phyloP scores from a whole-genome alignment of 1,140 invertebrate genomes.

The Polyergus mexicanus region DNA sequence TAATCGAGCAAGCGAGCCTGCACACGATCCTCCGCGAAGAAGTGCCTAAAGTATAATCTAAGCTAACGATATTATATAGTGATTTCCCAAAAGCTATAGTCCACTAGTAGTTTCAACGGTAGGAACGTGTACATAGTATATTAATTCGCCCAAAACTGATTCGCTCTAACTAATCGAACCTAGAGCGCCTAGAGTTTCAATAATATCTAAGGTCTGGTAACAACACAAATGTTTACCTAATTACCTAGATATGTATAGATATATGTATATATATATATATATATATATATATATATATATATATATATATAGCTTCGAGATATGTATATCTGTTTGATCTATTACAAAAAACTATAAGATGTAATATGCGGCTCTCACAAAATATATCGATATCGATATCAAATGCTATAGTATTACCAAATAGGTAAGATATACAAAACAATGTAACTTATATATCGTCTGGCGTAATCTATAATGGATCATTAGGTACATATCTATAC shows the following conservation, averaged over 20 bases:
- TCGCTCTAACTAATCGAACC: conserved; percentile 85
- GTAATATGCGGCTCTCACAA: conserved; percentile 83
- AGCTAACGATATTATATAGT: conserved; percentile 84
- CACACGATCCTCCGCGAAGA: conserved; percentile 80
- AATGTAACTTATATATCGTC: conserved; percentile 79
- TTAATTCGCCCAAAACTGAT: conserved; percentile 78
- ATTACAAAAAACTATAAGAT: conserved; percentile 84
- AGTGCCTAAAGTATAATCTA: conserved; percentile 83
- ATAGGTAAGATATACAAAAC: conserved; percentile 80
- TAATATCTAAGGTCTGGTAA: conserved; percentile 73
- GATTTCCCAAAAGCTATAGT: conserved; percentile 82
- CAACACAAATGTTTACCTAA: conserved; percentile 77
- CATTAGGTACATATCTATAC: conserved; percentile 61
- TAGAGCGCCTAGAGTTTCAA: conserved; percentile 81
- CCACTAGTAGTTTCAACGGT: conserved; percentile 83
- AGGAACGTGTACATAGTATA: conserved; percentile 79
- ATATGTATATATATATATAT: conserved; percentile 67
- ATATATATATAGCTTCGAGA: conserved; percentile 69
- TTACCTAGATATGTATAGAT: conserved; percentile 75
- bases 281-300: too few species aligned
- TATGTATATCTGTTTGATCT: conserved; percentile 81
- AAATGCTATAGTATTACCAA: conserved; percentile 82
- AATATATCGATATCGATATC: conserved; percentile 85
- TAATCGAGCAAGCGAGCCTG: neutral
- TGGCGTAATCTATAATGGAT: conserved; percentile 80